phyloP scores from a whole-genome alignment of 1,140 invertebrate genomes.

The Drosophila biarmipes region DNA sequence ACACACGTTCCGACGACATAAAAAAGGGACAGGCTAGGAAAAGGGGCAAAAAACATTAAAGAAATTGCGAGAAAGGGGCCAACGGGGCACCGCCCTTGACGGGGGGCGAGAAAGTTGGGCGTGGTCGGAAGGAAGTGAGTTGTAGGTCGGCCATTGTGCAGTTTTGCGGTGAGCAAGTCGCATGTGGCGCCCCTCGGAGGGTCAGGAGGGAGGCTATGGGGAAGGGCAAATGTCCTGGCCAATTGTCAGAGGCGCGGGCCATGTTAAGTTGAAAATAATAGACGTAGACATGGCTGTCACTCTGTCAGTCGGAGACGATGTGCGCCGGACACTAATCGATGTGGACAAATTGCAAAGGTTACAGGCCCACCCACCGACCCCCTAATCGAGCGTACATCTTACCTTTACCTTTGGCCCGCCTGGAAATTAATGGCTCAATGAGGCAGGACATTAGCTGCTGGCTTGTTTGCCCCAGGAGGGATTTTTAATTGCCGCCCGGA shows the following conservation, averaged over 20 bases:
- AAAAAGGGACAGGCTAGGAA: conserved; percentile 20
- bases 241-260: conserved; percentile 64
- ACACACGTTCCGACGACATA: conserved; percentile 64
- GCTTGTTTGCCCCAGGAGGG: conserved; percentile 51
- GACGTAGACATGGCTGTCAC: conserved; percentile 76
- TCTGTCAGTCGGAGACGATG: conserved; percentile 66
- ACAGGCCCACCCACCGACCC: not conserved
- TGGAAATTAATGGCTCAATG: conserved; percentile 79
- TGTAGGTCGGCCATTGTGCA: conserved; percentile 79
- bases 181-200: conserved; percentile 46
- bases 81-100: not conserved
- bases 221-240: conserved; percentile 54
- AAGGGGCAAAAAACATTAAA: conserved; percentile 59
- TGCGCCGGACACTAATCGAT: conserved; percentile 72
- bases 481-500: conserved; percentile 68
- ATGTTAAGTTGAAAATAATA: conserved; percentile 81
- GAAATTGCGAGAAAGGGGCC: conserved; percentile 57
- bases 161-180: conserved; percentile 66
- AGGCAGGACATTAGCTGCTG: conserved; percentile 33
- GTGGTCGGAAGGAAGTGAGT: conserved; percentile 75
- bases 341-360: conserved; percentile 65
- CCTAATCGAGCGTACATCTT: conserved; percentile 39
- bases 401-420: conserved; percentile 26
- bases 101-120: conserved; percentile 13
- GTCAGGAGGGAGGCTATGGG: not conserved